Conservation (phyloP, 2,797 vertebrate genomes). For the Liasis olivaceus region DNA sequence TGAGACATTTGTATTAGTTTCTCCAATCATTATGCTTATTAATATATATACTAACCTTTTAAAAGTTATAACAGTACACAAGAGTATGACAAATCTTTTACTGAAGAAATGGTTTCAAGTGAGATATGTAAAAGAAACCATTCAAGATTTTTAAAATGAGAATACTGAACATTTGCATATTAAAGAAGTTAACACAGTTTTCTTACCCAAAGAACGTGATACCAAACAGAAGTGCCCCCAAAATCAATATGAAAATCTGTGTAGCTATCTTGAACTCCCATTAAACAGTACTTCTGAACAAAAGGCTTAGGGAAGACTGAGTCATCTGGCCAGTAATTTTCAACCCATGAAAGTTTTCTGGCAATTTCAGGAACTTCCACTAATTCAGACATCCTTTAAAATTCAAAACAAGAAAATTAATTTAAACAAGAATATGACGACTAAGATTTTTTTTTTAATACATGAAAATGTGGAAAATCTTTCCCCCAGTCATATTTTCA, state of each 20-base stretch:
- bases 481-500: not conserved
- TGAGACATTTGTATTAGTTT: not conserved
- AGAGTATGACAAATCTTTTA: not conserved
- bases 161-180: not conserved
- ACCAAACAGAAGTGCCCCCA: constrained; percentile 98
- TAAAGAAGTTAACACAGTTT: constrained; percentile 27
- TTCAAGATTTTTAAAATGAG: not conserved
- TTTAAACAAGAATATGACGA: constrained; percentile 31
- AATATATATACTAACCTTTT: not conserved
- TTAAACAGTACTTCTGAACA: constrained; percentile 99
- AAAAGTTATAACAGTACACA: not conserved
- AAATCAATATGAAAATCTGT: constrained; percentile 99
- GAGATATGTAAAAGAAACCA: not conserved
- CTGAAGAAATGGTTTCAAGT: not conserved
- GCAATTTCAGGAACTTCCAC: constrained; percentile 96
- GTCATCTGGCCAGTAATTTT: constrained; percentile 99
- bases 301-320: constrained; percentile 98
- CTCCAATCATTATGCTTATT: not conserved
- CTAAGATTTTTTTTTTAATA: not conserved
- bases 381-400: constrained; percentile 90
- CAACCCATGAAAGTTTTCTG: constrained; percentile 98
- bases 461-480: not conserved
- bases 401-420: constrained; percentile 49
- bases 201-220: constrained; percentile 98
- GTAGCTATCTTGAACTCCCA: constrained; percentile 98